Percentiles rank a stretch among this genome's conserved stretches.
phyloP scores from a whole-genome alignment of 53 echinoderm and acorn worm species.

The Antedon mediterranea region DNA sequence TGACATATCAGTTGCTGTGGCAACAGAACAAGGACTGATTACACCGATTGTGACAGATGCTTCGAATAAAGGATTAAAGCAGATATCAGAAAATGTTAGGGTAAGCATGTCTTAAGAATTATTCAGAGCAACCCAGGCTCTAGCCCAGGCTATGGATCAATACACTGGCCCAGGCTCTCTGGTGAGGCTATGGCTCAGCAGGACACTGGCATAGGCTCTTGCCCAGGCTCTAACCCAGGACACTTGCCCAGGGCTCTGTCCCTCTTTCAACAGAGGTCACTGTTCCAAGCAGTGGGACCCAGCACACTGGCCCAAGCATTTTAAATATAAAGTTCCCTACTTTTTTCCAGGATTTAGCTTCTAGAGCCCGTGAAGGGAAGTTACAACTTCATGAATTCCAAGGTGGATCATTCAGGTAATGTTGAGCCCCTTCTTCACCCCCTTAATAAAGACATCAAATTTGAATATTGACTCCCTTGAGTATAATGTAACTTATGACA shows the following conservation, averaged over 20 bases:
- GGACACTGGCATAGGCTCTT: no score
- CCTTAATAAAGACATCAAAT: background rate
- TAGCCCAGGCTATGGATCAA: no score
- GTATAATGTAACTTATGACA: background rate
- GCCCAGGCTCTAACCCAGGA: no score
- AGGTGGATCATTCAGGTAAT: conserved; percentile 88
- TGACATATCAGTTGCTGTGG: conserved; percentile 94
- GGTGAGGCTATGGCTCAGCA: no score
- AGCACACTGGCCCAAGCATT: no score
- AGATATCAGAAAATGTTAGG: conserved; percentile 63
- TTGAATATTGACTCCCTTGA: background rate
- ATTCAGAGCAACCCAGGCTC: no score
- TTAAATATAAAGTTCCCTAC: background rate
- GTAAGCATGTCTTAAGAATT: no score
- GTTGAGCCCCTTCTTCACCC: no score
- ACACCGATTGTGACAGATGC: conserved; percentile 87
- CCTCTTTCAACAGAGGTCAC: no score
- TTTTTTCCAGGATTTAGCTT: conserved; percentile 52
- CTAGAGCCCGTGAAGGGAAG: conserved; percentile 58
- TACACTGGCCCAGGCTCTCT: no score
- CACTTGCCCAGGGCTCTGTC: no score
- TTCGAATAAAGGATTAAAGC: conserved; percentile 38
- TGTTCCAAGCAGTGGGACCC: no score
- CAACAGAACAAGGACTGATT: conserved; percentile 89
- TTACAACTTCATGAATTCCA: conserved; percentile 71